A percentile compares a stretch with the other conserved stretches of the same genome.
Conservation (phyloP, 2,797 vertebrate species). For the Hipposideros larvatus region DNA sequence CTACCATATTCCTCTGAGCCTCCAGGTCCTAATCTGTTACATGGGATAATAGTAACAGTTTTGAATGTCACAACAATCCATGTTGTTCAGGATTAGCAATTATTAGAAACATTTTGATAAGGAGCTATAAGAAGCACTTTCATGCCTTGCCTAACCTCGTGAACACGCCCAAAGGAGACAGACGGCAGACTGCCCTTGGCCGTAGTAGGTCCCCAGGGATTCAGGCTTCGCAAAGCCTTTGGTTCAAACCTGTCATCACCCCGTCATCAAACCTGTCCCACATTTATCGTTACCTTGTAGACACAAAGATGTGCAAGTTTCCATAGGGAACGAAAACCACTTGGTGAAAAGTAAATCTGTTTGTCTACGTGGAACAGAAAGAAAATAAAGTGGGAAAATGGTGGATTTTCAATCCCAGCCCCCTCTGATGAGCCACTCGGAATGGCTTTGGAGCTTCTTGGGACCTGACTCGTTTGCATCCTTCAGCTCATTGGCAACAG, state of each 20-base stretch:
- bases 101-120: background rate
- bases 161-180: background rate
- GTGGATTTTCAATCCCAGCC: background rate
- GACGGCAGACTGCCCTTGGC: too few species aligned
- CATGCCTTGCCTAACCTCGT: background rate
- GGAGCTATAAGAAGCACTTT: background rate
- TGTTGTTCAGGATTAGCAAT: background rate
- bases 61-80: too few species aligned
- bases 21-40: background rate
- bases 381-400: background rate
- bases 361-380: background rate
- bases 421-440: background rate
- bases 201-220: background rate
- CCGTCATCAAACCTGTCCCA: background rate
- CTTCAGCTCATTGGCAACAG: background rate
- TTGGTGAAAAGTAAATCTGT: background rate
- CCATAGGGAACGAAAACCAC: background rate
- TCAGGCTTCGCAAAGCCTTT: background rate
- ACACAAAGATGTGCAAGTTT: background rate
- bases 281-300: background rate
- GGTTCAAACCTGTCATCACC: too few species aligned
- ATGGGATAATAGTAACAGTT: too few species aligned
- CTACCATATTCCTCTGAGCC: background rate
- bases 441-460: background rate
- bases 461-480: background rate